phyloP scores from a whole-genome alignment of 2,113 vertebrate species.

The Acanthochromis polyacanthus region DNA sequence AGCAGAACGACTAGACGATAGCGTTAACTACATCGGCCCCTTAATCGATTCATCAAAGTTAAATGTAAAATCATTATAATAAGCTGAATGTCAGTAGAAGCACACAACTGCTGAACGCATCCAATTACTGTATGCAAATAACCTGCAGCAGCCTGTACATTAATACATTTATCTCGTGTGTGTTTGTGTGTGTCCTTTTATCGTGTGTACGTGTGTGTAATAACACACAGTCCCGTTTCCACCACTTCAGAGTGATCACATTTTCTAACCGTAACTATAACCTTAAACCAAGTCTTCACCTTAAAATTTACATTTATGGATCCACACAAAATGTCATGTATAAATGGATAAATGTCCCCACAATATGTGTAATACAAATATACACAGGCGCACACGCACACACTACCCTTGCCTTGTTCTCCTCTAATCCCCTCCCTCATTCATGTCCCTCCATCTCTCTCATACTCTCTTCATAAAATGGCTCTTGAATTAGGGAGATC shows the following conservation, averaged over 20 bases:
- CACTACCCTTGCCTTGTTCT: constrained; percentile 45
- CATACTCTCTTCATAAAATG: constrained; percentile 71
- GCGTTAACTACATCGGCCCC: background rate
- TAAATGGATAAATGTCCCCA: background rate
- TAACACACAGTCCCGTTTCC: background rate
- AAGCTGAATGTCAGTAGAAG: constrained; percentile 16
- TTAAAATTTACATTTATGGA: background rate
- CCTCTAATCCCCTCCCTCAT: constrained; percentile 65
- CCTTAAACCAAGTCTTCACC: background rate
- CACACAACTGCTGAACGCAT: constrained; percentile 11
- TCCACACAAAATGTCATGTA: background rate
- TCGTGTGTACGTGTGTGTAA: background rate
- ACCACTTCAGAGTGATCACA: background rate
- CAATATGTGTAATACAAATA: background rate
- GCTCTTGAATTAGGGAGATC: constrained; percentile 77
- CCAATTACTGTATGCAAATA: constrained; percentile 62
- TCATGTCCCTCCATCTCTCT: constrained; percentile 53
- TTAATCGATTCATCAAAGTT: constrained; percentile 3
- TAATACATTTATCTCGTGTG: constrained; percentile 16
- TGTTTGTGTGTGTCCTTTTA: constrained; percentile 2
- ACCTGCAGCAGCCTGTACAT: constrained; percentile 25
- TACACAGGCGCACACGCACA: constrained; percentile 12
- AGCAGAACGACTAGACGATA: background rate
- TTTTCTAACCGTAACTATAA: background rate
- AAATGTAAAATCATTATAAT: constrained; percentile 14